Evolutionary conservation across 2,888 invertebrate genomes (phyloP).

Genomic region (Campoletis raptor): DNA sequence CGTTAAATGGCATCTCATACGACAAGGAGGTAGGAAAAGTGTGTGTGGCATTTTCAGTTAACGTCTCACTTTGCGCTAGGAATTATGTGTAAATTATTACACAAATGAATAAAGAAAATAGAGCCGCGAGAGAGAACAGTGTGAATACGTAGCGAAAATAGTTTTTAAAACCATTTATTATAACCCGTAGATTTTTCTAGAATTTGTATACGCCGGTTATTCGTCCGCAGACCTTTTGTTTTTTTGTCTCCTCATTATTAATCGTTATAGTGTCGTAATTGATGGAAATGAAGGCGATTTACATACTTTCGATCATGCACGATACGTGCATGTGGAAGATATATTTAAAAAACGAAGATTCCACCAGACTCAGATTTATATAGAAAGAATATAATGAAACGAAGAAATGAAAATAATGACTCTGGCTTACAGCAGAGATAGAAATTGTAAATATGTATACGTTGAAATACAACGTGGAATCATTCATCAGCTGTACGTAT

Average conservation of each 20-base stretch:
- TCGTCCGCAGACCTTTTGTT: constrained; percentile 40
- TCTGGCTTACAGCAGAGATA: constrained; percentile 23
- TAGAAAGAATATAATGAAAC: constrained; percentile 39
- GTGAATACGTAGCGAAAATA: constrained; percentile 46
- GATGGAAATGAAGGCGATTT: constrained; percentile 71
- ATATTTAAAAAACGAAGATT: constrained; percentile 59
- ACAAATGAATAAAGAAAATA: constrained; percentile 18
- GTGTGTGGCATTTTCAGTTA: constrained; percentile 51
- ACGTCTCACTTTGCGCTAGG: constrained; percentile 44
- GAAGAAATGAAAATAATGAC: constrained; percentile 29
- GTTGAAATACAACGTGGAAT: constrained; percentile 56
- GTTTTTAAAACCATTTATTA: constrained; percentile 55
- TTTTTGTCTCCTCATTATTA: constrained; percentile 25
- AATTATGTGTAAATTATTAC: constrained; percentile 36
- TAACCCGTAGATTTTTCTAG: constrained; percentile 60
- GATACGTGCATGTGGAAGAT: constrained; percentile 72
- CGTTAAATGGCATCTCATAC: constrained; percentile 8
- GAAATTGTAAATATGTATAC: constrained; percentile 65
- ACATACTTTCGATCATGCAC: constrained; percentile 74
- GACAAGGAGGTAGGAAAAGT: background rate
- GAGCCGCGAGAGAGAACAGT: constrained; percentile 37
- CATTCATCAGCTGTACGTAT: constrained; percentile 64
- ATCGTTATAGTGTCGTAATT: constrained; percentile 56
- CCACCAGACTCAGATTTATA: constrained; percentile 69
- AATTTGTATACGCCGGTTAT: constrained; percentile 64